phyloP scores from a whole-genome alignment of 2,113 vertebrate species.

The Tinamus guttatus region DNA sequence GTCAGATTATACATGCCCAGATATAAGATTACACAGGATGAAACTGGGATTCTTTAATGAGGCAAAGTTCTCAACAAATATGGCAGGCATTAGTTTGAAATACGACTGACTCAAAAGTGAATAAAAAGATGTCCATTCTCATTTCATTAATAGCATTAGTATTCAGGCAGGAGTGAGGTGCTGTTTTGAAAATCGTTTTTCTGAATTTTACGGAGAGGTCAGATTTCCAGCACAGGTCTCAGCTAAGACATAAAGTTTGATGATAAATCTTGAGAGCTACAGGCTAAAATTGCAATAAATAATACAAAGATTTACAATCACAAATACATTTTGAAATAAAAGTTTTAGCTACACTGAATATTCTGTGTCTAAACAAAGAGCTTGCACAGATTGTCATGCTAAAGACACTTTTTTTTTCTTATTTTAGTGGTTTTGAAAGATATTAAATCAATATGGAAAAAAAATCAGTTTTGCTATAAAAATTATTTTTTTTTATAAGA shows the following conservation, averaged over 20 bases:
- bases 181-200: neutral
- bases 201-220: constrained; percentile 18
- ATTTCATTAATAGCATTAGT: neutral
- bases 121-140: neutral
- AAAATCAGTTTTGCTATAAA: neutral
- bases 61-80: neutral
- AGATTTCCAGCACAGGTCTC: neutral
- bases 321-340: constrained; percentile 7
- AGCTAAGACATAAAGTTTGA: constrained; percentile 8
- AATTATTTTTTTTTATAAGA: neutral
- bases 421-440: neutral
- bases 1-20: neutral
- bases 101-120: neutral
- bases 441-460: neutral
- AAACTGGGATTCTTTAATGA: neutral
- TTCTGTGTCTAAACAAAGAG: neutral
- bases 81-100: neutral
- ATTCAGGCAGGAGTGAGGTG: neutral
- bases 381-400: neutral
- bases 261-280: neutral
- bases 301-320: constrained; percentile 4
- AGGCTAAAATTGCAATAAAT: neutral
- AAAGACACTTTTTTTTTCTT: neutral
- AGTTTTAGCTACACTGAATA: neutral
- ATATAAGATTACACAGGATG: neutral